Base-by-base conservation (phyloP, 2,797 vertebrate species). In the Propithecus perrieri region DNA sequence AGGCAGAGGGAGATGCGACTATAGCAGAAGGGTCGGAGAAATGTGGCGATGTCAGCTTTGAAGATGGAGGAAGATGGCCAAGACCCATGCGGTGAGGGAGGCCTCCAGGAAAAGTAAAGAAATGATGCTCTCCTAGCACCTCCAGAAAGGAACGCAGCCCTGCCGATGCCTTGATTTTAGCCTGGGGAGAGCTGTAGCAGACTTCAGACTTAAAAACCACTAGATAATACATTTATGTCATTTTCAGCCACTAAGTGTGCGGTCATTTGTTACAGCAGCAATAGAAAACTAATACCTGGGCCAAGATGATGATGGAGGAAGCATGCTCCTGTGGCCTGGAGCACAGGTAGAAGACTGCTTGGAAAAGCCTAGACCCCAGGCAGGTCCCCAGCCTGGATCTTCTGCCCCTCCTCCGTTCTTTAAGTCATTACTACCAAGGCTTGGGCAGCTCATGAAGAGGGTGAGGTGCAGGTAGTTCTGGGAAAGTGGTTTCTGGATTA, bases 391-490 rank as follows among this genome's bases (percentile, higher is more conserved):
- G 10, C 41, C n/a, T 2, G 2, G 4, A 30, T 41, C 78, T 61
- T 20, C 35, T 22, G 3, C 43, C 30, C 48, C 35, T 72, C 46
- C 2, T 65, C 41, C 18, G 14, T 17, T 35, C 67, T 33, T 15
- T 30, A 89, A 46, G 41, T 26, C 10, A 48, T 48, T 22, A 48
- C 33, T 43, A 18, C 28, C 22, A 30, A 9, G 6, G 59, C 26
- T 74, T 41, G 28, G 67, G 61, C 50, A 55, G 4, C 18, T 74
- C 30, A 24, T 38, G 46, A 78, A 72, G 12, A 35, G 11, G 3
- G 18, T 7, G 5, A 7, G 1, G 17, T 28, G 7, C 3, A 11
- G 4, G 12, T 15, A 7, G 22, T 5, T 3, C 55, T 59, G 59
- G 43, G 20, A 76, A 35, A 80, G n/a, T 9, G 7, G 7, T 20